Percentiles rank a stretch among this genome's conserved stretches.
phyloP scores from a whole-genome alignment of 37 sponge, comb jelly and placozoan species.

The Lycopodina hypogea region DNA sequence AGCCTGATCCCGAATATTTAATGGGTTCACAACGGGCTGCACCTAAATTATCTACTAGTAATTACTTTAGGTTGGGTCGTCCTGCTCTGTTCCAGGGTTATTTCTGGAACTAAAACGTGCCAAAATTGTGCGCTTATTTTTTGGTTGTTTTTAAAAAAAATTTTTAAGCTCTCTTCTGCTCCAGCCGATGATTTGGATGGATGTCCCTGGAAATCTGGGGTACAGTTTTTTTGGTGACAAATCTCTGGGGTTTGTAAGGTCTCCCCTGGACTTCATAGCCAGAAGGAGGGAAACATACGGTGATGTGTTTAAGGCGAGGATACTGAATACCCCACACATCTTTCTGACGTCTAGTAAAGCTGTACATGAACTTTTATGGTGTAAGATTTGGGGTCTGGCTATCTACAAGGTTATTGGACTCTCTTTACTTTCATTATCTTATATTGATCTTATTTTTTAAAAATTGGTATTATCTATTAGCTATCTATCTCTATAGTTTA shows the following conservation, averaged over 20 bases:
- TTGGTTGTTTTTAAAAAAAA: too few species aligned
- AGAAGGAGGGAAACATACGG: slow-evolving; percentile 44
- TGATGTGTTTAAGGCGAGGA: slow-evolving; percentile 60
- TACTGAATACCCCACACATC: slow-evolving; percentile 64
- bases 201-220: slow-evolving; percentile 66
- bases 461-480: neutral
- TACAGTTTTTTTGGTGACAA: slow-evolving; percentile 70
- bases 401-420: too few species aligned
- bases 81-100: too few species aligned
- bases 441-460: neutral
- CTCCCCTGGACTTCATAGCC: slow-evolving; percentile 60
- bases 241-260: slow-evolving; percentile 64
- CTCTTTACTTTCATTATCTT: neutral
- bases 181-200: slow-evolving; percentile 17
- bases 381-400: slow-evolving; percentile 2
- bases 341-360: slow-evolving; percentile 68
- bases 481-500: neutral
- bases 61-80: too few species aligned
- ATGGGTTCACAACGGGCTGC: too few species aligned
- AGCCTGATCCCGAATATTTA: too few species aligned
- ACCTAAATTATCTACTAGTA: too few species aligned
- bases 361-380: slow-evolving; percentile 66
- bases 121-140: too few species aligned
- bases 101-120: too few species aligned
- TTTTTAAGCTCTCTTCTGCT: neutral